Conservation (phyloP, 2,113 vertebrate species). For the Nicator chloris region DNA sequence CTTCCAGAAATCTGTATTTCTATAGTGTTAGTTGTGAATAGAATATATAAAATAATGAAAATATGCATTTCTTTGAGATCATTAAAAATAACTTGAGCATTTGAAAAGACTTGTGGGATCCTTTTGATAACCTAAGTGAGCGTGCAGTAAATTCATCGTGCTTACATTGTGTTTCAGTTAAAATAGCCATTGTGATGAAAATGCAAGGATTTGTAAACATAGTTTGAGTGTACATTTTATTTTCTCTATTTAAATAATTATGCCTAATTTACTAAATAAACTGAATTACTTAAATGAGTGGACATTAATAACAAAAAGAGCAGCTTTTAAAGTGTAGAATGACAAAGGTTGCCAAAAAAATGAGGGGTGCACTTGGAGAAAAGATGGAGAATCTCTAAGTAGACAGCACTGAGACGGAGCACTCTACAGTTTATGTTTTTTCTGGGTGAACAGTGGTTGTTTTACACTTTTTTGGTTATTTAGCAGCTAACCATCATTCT, state of each 20-base stretch:
- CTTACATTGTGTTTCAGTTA: background rate
- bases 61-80: background rate
- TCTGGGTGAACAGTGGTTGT: background rate
- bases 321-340: background rate
- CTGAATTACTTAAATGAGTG: background rate
- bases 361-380: background rate
- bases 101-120: background rate
- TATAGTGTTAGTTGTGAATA: background rate
- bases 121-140: background rate
- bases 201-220: background rate
- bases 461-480: background rate
- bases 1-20: background rate
- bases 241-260: background rate
- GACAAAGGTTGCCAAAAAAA: background rate
- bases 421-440: background rate
- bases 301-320: background rate
- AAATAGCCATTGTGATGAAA: background rate
- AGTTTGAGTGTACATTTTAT: background rate
- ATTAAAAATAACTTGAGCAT: background rate
- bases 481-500: background rate
- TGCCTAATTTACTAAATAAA: background rate
- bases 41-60: background rate
- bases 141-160: background rate
- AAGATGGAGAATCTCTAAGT: background rate
- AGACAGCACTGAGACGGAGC: background rate